These are phyloP conservation scores for Platichthys flesus DNA, from an alignment of 2,113 vertebrate species.

Conservation along the genomic window DNA sequence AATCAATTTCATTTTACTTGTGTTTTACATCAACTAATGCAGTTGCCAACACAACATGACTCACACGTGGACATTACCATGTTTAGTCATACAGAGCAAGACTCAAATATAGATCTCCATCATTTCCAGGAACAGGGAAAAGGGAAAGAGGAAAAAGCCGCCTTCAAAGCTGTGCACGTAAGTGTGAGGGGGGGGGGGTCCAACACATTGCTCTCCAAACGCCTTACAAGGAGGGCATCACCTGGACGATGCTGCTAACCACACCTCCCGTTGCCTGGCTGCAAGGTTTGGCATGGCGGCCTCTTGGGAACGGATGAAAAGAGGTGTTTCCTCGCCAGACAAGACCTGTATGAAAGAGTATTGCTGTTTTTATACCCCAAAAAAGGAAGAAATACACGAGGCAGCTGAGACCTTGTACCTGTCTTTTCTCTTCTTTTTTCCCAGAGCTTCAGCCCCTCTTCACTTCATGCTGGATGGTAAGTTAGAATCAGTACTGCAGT, in stretches of 20 bases:
- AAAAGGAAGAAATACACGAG: neutral
- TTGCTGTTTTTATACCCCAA: neutral
- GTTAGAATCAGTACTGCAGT: neutral
- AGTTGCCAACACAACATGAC: conserved; percentile 40
- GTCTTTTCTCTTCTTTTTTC: neutral
- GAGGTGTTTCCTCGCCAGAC: neutral
- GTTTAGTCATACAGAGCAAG: conserved; percentile 5
- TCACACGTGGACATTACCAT: conserved; percentile 33
- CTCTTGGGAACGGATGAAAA: neutral
- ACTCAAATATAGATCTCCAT: neutral
- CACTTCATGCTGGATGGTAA: neutral
- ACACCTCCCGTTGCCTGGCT: neutral
- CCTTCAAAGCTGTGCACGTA: neutral
- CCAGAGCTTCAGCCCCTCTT: neutral
- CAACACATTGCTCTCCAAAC: neutral
- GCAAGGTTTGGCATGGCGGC: neutral
- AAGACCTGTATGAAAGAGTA: neutral
- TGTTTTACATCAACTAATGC: conserved; percentile 48
- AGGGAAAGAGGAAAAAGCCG: conserved; percentile 26
- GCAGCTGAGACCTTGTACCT: neutral
- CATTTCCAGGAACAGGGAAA: conserved; percentile 31
- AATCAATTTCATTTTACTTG: conserved; percentile 37
- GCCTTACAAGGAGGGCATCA: neutral
- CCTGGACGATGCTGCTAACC: neutral
- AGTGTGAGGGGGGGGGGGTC: neutral